Evolutionary conservation across 2,113 vertebrate species (phyloP).

Genomic region (Sterna hirundo): DNA sequence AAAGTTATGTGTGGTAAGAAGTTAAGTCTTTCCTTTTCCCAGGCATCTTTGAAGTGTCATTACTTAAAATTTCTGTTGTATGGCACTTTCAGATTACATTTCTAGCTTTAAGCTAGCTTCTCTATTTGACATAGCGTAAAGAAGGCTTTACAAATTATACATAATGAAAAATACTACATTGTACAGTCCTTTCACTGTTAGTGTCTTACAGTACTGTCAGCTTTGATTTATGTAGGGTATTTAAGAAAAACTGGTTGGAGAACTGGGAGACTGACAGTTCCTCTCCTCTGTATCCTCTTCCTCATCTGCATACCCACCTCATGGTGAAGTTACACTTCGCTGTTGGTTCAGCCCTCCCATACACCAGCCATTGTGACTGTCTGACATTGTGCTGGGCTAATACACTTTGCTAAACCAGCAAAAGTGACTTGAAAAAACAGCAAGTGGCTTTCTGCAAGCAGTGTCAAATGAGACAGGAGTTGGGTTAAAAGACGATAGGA

Average conservation of each 20-base stretch:
- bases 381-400: not conserved
- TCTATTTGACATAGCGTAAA: not conserved
- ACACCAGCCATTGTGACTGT: not conserved
- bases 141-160: not conserved
- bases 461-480: not conserved
- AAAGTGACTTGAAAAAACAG: not conserved
- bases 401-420: not conserved
- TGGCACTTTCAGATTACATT: not conserved
- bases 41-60: not conserved
- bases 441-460: not conserved
- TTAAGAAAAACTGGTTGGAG: not conserved
- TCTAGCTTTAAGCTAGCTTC: not conserved
- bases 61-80: not conserved
- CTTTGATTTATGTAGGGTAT: not conserved
- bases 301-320: not conserved
- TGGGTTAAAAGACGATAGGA: not conserved
- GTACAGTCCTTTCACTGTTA: not conserved
- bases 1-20: not conserved
- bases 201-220: not conserved
- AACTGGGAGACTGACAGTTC: not conserved
- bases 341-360: not conserved
- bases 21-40: not conserved
- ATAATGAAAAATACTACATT: not conserved
- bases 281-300: not conserved
- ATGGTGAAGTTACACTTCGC: not conserved